phyloP scores from a whole-genome alignment of 37 sponge, comb jelly and placozoan species.

The Eunapius fragilis region DNA sequence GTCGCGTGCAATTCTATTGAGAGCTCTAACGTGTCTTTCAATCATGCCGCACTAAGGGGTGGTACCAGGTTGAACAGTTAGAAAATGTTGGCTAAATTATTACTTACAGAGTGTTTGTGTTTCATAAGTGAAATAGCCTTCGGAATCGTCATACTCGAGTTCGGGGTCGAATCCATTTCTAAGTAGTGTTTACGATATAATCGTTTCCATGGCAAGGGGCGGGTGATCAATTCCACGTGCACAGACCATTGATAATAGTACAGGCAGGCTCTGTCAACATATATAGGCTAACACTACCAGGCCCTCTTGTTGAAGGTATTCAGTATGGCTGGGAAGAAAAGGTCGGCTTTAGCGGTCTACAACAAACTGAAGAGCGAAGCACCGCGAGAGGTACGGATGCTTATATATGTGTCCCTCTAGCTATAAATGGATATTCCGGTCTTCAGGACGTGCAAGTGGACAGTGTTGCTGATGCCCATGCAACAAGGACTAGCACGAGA shows the following conservation, averaged over 20 bases:
- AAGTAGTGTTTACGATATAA: background rate
- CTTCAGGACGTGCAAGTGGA: background rate
- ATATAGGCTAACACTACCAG: no score
- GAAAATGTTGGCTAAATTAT: background rate
- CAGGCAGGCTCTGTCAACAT: no score
- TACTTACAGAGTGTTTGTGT: slow-evolving; percentile 71
- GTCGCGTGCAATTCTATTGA: slow-evolving; percentile 54
- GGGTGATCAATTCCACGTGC: background rate
- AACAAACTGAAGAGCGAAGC: background rate
- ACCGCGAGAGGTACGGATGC: background rate
- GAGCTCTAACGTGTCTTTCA: slow-evolving; percentile 75
- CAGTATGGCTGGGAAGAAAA: background rate
- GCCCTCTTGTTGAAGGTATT: background rate
- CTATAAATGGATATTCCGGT: background rate
- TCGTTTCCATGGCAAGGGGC: background rate
- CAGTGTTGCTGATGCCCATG: background rate
- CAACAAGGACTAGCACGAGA: background rate
- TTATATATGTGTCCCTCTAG: background rate
- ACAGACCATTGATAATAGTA: background rate
- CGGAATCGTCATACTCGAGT: slow-evolving; percentile 38
- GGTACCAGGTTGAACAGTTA: background rate
- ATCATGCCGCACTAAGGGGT: slow-evolving; percentile 55
- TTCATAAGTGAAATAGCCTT: slow-evolving; percentile 61
- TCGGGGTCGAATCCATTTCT: background rate
- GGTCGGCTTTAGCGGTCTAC: slow-evolving; percentile 27